Conservation (phyloP, 1,140 invertebrate species). For the Homarus americanus region DNA sequence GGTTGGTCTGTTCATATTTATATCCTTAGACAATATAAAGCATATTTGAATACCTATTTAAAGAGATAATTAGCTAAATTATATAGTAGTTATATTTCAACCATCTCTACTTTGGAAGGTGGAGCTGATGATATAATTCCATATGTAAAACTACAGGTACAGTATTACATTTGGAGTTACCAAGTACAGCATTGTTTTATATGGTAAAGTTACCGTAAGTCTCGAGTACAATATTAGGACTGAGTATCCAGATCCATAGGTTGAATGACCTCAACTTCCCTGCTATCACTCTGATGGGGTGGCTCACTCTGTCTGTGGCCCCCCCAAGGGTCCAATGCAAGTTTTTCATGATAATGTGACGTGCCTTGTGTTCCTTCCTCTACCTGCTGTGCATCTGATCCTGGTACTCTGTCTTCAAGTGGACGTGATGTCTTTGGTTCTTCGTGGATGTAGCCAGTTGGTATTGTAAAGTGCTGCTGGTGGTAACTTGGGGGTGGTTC, state of each 20-base stretch:
- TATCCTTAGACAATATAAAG: no score
- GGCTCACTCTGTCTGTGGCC: neutral
- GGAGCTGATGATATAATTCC: neutral
- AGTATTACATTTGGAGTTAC: slow-evolving; percentile 3
- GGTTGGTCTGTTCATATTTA: no score
- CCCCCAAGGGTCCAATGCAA: slow-evolving; percentile 11
- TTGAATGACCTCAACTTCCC: slow-evolving; percentile 34
- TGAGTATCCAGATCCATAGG: slow-evolving; percentile 48
- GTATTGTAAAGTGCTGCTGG: slow-evolving; percentile 53
- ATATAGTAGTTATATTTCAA: neutral
- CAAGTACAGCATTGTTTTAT: neutral
- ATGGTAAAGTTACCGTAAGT: neutral
- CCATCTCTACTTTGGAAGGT: neutral
- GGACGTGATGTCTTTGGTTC: neutral
- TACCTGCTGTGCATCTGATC: neutral
- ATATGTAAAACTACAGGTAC: no score
- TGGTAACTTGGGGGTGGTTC: slow-evolving; percentile 60
- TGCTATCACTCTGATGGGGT: neutral
- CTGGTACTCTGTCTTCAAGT: neutral
- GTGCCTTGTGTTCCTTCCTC: neutral
- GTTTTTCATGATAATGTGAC: neutral
- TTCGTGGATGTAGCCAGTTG: slow-evolving; percentile 32
- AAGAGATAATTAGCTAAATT: neutral
- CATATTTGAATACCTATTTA: no score
- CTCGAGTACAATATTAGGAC: neutral